Base-by-base conservation (phyloP, 2,113 vertebrate genomes). In the Cebidichthys violaceus region DNA sequence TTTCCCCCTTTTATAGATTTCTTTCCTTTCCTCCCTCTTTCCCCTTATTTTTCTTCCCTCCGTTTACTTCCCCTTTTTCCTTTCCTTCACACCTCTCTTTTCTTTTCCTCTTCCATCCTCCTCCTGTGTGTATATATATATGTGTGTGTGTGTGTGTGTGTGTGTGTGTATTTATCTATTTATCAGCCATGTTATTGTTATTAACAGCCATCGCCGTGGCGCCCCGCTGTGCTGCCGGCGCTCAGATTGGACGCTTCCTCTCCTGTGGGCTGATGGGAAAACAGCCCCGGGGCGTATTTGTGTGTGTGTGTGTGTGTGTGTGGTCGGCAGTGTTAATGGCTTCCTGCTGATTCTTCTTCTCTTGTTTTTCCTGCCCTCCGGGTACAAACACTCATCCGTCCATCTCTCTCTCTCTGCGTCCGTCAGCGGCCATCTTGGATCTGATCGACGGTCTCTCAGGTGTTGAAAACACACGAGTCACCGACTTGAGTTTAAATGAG, bases 171-270 rank as follows among this genome's bases (percentile, higher is more conserved):
- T 50, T 79, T 91, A 82, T 90, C 84, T 88, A 71, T 90, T 86
- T 90, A 90, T 90, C 37, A 37, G 31, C 50, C 9, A 24, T 62
- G 37, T 77, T 75, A 71, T 69, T 71, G 62, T 86, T 86, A 62
- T 81, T 39, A 86, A 62, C 67, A 61, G 45, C 24, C 54, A n/a
- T 85, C 22, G 47, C 31, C 22, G 6, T 3, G 27, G 77, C 64
- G 27, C 73, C 81, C 70, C 2, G 27, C 43, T 70, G 66, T 2
- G 64, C 43, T 79, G 75, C 62, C 29, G 59, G 41, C 39, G 37
- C 59, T 91, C 75, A 66, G 83, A 88, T 88, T 82, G 85, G 87
- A 86, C 6, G 37, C 59, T 91, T 92, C 87, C 89, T 90, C 78
- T 89, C 81, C 80, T 70, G 50, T 71, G 62, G 75, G 75, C 71